Conservation (phyloP, 2,113 vertebrate genomes). For the Vulpes vulpes region DNA sequence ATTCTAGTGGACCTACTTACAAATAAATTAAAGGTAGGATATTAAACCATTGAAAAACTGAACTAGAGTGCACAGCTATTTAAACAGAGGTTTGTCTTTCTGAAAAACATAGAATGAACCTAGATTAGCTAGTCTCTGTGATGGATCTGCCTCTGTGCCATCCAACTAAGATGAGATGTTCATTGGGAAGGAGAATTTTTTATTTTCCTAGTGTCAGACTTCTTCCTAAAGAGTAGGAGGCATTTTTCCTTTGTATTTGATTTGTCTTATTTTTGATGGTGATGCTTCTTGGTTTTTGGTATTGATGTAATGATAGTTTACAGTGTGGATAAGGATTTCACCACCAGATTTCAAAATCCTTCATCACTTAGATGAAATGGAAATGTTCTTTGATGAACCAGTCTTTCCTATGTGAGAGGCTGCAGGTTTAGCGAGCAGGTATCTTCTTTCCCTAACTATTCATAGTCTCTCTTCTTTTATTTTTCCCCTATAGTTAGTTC, state of each 20-base stretch:
- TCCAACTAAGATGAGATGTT: neutral
- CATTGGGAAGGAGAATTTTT: neutral
- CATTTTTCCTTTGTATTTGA: neutral
- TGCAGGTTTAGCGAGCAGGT: neutral
- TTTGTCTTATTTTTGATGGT: neutral
- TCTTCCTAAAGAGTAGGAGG: neutral
- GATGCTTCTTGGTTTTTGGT: neutral
- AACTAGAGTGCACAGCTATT: neutral
- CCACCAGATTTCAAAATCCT: neutral
- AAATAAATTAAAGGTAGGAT: neutral
- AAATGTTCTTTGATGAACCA: neutral
- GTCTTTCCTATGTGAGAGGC: neutral
- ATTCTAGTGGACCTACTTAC: neutral
- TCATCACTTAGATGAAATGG: neutral
- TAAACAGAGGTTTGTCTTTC: neutral
- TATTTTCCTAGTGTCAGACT: neutral
- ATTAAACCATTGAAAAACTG: constrained; percentile 18
- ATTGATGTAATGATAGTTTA: neutral
- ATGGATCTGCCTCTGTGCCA: neutral
- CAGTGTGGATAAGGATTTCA: neutral
- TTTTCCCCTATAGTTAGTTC: neutral
- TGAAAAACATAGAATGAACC: neutral
- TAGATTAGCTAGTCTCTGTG: neutral
- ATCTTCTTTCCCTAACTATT: neutral
- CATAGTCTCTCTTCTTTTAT: neutral